phyloP scores from a whole-genome alignment of 2,113 vertebrate genomes.

The Esox niger region DNA sequence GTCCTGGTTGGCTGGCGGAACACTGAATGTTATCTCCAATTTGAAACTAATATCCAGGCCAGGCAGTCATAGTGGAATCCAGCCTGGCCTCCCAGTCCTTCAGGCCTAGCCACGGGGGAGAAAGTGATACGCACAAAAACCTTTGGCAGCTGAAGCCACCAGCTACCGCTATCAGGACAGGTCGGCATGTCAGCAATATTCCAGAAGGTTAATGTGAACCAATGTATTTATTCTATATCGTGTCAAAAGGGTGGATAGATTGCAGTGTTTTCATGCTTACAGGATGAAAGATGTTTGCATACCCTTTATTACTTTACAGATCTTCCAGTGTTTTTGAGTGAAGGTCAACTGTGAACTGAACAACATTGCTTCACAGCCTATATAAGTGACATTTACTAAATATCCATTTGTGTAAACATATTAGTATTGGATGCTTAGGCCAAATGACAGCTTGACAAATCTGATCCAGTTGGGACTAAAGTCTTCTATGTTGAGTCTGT shows the following conservation, averaged over 20 bases:
- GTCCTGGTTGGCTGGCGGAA: not conserved
- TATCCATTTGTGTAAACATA: too few relatives aligned
- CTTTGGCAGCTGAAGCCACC: constrained; percentile 55
- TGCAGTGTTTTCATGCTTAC: constrained; percentile 3
- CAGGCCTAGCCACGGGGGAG: constrained; percentile 40
- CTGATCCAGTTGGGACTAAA: not conserved
- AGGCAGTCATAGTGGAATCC: constrained; percentile 61
- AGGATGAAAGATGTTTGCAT: not conserved
- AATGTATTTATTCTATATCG: constrained; percentile 16
- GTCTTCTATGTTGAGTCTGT: not conserved
- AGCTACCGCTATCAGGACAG: constrained; percentile 42
- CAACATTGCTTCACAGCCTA: not conserved
- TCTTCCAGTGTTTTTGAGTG: not conserved
- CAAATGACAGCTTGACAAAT: not conserved
- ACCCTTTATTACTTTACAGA: not conserved
- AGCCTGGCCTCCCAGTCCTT: constrained; percentile 45
- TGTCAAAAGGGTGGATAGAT: constrained; percentile 12
- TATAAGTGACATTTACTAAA: not conserved
- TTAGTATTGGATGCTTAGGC: too few relatives aligned
- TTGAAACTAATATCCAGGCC: constrained; percentile 63
- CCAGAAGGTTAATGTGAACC: constrained; percentile 33
- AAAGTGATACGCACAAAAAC: constrained; percentile 59
- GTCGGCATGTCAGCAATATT: constrained; percentile 53
- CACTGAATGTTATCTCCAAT: constrained; percentile 49
- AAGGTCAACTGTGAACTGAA: not conserved